Evolutionary conservation across 2,113 vertebrate genomes (phyloP), one percentile per base, ranked within the genome.

Genomic region (mouse (Mus musculus)): DNA sequence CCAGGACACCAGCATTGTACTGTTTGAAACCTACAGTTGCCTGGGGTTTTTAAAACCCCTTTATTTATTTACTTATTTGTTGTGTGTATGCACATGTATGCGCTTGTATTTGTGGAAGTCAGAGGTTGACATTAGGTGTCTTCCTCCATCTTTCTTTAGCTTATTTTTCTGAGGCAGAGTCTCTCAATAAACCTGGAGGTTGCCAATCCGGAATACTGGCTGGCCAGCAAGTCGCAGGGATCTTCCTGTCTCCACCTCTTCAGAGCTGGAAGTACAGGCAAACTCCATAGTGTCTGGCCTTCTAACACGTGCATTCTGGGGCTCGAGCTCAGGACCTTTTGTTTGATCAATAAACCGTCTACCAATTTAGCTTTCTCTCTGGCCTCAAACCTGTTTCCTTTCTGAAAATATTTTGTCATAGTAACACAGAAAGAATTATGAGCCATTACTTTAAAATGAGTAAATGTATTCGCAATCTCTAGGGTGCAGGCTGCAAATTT

Each of bases 401-500:
- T 61, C 59, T 65, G 7, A 84, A 82, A 84, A 20, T 46, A 72
- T 59, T n/a, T 88, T 72, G n/a, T 61, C 63, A 65, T n/a, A 42
- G 28, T 17, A 88, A 24, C 61, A 54, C 24, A 16, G 46, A 30
- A 59, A 9, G 54, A 4, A 56, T 30, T 78, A 69, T 46, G 52
- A 93, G 98, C 99, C 99, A 99, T 98, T 98, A 98, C 97, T 98
- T 86, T 86, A 65, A 67, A 98, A 98, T 98, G 95, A 93, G 98
- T 98, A 98, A 99, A 99, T 98, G 98, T 99, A 98, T 99, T 98
- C 98, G 98, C 99, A 99, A 99, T 99, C 98, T 98, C 98, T 98
- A 99, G 99, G 99, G 99, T 99, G 99, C 99, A 99, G 99, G 99
- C 98, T 98, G 98, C 98, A 98, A 98, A 99, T 98, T 99, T 98